phyloP scores from a whole-genome alignment of 2,113 vertebrate species.

The Crotophaga sulcirostris region DNA sequence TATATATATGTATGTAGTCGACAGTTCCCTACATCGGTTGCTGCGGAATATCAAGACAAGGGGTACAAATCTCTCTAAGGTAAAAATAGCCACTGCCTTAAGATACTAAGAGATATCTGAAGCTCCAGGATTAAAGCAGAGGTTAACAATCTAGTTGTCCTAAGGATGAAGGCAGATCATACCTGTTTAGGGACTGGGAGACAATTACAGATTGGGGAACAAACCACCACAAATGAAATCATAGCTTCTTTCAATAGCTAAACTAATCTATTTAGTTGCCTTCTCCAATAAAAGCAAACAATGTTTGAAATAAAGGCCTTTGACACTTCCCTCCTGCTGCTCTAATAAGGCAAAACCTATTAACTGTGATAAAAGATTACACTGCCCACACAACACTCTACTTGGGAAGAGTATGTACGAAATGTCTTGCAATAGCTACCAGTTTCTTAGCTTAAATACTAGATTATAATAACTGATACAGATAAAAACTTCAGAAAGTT shows the following conservation, averaged over 20 bases:
- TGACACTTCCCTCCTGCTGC: background rate
- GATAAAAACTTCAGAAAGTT: background rate
- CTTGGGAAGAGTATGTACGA: background rate
- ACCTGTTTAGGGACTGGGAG: background rate
- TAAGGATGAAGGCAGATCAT: background rate
- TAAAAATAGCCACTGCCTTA: background rate
- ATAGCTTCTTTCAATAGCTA: background rate
- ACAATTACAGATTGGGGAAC: background rate
- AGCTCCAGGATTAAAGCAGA: background rate
- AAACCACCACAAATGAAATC: background rate
- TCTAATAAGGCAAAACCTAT: background rate
- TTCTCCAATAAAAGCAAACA: background rate
- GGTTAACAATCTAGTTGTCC: background rate
- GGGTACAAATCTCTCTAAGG: background rate
- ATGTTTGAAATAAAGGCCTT: background rate
- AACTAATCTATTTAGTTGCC: background rate
- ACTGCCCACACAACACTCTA: background rate
- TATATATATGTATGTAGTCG: accelerated
- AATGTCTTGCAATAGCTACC: background rate
- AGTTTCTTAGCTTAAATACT: background rate
- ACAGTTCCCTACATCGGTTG: background rate
- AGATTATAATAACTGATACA: background rate
- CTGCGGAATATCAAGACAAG: background rate
- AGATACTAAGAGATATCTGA: background rate
- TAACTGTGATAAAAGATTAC: background rate